phyloP scores from a whole-genome alignment of 1,140 invertebrate species.

The Pseudomyrmex cubaensis region DNA sequence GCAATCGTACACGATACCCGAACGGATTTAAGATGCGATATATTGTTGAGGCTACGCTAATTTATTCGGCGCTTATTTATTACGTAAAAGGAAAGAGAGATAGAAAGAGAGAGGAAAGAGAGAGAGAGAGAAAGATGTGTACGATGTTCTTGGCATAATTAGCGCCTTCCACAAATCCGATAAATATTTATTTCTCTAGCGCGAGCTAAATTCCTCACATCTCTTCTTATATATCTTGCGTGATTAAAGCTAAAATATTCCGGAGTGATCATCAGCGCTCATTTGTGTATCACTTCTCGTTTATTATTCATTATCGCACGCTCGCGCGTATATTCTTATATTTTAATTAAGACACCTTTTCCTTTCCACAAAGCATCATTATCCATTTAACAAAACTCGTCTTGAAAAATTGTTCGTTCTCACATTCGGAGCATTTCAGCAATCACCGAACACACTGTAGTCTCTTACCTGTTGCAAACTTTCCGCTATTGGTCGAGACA shows the following conservation, averaged over 20 bases:
- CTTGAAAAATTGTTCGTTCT: neutral
- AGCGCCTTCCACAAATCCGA: constrained; percentile 21
- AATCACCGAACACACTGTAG: constrained; percentile 36
- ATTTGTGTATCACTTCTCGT: neutral
- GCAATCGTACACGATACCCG: constrained; percentile 36
- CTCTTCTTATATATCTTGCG: too few relatives aligned
- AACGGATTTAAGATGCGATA: constrained; percentile 39
- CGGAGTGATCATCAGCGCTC: neutral
- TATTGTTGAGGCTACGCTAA: constrained; percentile 47
- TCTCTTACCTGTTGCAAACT: constrained; percentile 69
- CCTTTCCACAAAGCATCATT: too few relatives aligned
- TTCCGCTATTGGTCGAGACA: constrained; percentile 57
- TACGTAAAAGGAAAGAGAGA: constrained; percentile 28
- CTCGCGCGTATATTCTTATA: too few relatives aligned
- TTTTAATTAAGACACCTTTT: too few relatives aligned
- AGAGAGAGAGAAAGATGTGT: too few relatives aligned
- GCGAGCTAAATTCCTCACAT: constrained; percentile 10
- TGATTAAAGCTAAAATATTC: too few relatives aligned
- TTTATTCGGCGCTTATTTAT: constrained; percentile 52
- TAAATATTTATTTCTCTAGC: constrained; percentile 23
- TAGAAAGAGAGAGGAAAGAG: too few relatives aligned
- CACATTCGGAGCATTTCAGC: neutral
- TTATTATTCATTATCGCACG: too few relatives aligned
- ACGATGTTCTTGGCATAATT: constrained; percentile 18
- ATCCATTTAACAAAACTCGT: neutral